Percentiles rank a stretch among this genome's conserved stretches.
Conservation (phyloP, 2,797 vertebrate genomes). For the Spinus olivaceus region DNA sequence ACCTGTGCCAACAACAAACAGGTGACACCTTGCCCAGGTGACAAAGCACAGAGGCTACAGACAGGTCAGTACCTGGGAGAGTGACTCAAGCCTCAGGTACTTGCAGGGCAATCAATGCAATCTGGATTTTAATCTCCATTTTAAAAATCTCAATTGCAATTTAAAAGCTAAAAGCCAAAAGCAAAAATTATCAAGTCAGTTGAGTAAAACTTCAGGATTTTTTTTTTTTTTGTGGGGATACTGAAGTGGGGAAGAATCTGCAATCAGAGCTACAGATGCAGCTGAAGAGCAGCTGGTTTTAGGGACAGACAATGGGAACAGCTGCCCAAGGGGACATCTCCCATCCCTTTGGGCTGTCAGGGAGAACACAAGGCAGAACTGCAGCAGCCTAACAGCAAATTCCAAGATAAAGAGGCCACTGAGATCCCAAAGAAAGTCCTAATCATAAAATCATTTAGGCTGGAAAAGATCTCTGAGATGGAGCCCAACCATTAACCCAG, state of each 20-base stretch:
- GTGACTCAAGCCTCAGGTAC: background rate
- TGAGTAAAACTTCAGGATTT: background rate
- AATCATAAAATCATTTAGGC: accelerated
- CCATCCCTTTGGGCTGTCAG: background rate
- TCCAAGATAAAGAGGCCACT: background rate
- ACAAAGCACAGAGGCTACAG: background rate
- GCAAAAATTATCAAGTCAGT: background rate
- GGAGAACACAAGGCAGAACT: background rate
- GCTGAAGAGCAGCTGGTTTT: background rate
- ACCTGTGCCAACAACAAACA: background rate
- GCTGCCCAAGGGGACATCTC: background rate
- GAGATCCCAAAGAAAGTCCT: accelerated
- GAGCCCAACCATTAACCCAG: background rate
- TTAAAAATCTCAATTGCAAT: accelerated
- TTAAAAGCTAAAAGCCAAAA: background rate
- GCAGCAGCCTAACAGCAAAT: background rate
- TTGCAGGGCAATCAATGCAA: background rate
- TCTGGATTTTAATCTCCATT: background rate
- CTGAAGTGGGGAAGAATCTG: background rate
- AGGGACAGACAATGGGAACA: background rate
- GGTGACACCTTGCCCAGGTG: background rate
- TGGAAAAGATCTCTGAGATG: background rate
- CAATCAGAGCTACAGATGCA: background rate
- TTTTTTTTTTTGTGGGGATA: background rate
- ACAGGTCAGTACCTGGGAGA: background rate